A percentile compares a stretch with the other conserved stretches of the same genome.
phyloP scores from a whole-genome alignment of 23 tunicate species.

The Clavelina lepadiformis region DNA sequence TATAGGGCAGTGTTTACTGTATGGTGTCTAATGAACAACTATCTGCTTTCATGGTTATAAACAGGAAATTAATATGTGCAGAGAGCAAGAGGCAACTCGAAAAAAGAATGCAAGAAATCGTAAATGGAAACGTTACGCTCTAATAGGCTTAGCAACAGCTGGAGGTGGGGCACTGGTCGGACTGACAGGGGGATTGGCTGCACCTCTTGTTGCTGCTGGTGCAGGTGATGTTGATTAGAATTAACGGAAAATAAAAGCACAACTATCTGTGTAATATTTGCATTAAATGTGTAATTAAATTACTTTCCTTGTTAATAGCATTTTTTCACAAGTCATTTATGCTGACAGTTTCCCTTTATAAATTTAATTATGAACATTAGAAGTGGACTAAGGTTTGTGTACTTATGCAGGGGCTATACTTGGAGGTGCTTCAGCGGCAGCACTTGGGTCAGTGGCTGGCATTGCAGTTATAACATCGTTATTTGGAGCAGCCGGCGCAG shows the following conservation, averaged over 20 bases:
- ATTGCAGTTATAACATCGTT: conserved; percentile 92
- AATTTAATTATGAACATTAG: too few species aligned
- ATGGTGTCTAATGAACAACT: not conserved
- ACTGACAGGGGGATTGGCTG: conserved; percentile 96
- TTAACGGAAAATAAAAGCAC: not conserved
- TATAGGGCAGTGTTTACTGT: not conserved
- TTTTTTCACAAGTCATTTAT: too few species aligned
- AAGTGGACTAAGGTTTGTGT: not conserved
- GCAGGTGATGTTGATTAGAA: conserved; percentile 52
- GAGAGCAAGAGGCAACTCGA: conserved; percentile 59
- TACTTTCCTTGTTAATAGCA: too few species aligned
- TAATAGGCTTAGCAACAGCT: conserved; percentile 79
- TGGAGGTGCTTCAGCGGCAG: conserved; percentile 93
- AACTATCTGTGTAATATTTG: too few species aligned
- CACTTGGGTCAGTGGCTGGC: conserved; percentile 95
- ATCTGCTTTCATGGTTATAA: not conserved
- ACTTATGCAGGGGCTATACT: conserved; percentile 65
- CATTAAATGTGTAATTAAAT: too few species aligned
- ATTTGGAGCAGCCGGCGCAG: conserved; percentile 99
- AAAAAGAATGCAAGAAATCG: conserved; percentile 45
- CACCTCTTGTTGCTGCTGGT: conserved; percentile 98
- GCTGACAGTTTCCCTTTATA: too few species aligned
- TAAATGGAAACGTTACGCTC: conserved; percentile 70
- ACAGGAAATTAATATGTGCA: conserved; percentile 7
- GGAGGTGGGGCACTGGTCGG: conserved; percentile 94